These are phyloP conservation scores for Colius striatus DNA, from an alignment of 2,113 vertebrate genomes.

Conservation along the genomic window DNA sequence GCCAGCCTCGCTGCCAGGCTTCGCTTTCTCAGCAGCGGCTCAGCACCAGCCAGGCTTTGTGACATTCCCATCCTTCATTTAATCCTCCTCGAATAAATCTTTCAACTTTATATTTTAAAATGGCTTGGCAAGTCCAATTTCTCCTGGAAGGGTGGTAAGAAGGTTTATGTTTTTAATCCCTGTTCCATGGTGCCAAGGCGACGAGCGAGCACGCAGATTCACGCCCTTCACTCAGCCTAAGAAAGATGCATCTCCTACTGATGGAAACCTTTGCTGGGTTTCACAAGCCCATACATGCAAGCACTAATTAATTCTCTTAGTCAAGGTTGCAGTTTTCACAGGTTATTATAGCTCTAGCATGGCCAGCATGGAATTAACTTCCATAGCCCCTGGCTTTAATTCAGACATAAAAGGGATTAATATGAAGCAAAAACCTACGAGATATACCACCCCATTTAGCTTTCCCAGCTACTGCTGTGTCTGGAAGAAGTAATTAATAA, in stretches of 20 bases:
- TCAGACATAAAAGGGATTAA: constrained; percentile 64
- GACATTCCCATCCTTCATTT: not conserved
- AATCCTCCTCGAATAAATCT: constrained; percentile 22
- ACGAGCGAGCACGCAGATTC: not conserved
- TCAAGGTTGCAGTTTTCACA: constrained; percentile 64
- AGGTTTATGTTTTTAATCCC: not conserved
- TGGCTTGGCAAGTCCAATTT: not conserved
- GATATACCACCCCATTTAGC: not conserved
- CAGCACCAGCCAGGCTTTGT: not conserved
- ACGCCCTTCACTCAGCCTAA: not conserved
- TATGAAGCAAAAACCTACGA: constrained; percentile 33
- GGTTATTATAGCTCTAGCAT: constrained; percentile 36
- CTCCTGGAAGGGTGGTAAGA: constrained; percentile 6
- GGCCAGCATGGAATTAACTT: constrained; percentile 58
- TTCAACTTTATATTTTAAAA: not conserved
- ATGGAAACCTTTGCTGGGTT: not conserved
- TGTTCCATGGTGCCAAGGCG: not conserved
- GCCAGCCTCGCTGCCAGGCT: not conserved
- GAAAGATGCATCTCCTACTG: constrained; percentile 43
- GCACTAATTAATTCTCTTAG: constrained; percentile 42
- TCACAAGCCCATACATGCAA: constrained; percentile 43
- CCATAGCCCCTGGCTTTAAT: constrained; percentile 58
- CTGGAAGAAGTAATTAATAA: constrained; percentile 27
- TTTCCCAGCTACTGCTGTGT: constrained; percentile 22
- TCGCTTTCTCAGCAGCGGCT: not conserved